Conservation (phyloP, 2,113 vertebrate species). For the Thalassarche chlororhynchos region DNA sequence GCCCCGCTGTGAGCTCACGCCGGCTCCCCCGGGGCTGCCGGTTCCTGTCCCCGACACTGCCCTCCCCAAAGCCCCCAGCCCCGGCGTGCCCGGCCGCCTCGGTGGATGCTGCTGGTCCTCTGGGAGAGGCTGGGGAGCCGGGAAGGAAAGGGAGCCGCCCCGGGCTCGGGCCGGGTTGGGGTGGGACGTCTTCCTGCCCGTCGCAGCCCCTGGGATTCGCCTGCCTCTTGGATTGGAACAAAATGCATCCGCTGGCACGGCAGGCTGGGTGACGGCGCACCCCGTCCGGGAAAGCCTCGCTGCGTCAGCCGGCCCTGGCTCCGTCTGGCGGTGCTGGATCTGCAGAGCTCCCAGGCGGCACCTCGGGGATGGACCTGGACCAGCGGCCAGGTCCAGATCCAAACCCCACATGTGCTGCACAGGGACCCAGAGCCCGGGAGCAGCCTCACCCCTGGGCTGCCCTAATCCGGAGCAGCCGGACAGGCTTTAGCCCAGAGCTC, state of each 20-base stretch:
- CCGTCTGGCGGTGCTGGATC: rapidly evolving
- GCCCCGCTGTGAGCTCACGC: background rate
- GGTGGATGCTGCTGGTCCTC: background rate
- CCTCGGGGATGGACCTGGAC: background rate
- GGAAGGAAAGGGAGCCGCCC: slow-evolving; percentile 57
- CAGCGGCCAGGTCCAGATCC: background rate
- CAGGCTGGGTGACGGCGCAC: background rate
- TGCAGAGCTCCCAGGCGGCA: rapidly evolving
- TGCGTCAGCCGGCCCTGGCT: background rate
- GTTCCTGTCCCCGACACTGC: background rate
- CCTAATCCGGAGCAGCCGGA: rapidly evolving
- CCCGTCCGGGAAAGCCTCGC: background rate
- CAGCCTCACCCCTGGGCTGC: background rate
- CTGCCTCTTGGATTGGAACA: background rate
- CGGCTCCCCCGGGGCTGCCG: rapidly evolving
- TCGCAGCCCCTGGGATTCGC: background rate
- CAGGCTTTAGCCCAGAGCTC: background rate
- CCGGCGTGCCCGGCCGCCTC: background rate
- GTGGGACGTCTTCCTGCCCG: slow-evolving; percentile 19
- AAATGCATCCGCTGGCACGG: background rate
- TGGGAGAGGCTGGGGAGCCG: background rate
- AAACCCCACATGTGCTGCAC: rapidly evolving
- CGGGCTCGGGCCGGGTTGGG: background rate
- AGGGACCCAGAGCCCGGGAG: rapidly evolving
- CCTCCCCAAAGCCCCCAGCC: background rate